Base-by-base conservation (phyloP, 1,140 invertebrate genomes). In the Achatina immaculata region DNA sequence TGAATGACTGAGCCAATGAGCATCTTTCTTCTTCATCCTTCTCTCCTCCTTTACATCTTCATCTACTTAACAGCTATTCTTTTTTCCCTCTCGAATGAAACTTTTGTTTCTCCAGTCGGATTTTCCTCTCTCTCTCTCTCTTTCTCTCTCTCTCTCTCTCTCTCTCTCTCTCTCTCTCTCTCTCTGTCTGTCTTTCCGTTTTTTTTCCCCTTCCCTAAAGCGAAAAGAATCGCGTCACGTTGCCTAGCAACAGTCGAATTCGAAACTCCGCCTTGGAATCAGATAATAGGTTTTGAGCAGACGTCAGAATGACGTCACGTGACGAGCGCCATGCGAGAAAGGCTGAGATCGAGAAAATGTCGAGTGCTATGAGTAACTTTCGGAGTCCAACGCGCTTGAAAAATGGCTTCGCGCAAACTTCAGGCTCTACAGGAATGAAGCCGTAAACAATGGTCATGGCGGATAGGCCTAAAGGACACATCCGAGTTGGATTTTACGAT, bases 401-500 rank as follows among this genome's bases (percentile, higher is more conserved):
- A 80, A 58, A 42, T 62, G 78, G 75, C 51, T 74, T 76, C 48
- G 45, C 43, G n/a, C 34, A 58, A 48, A 45, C n/a, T 58, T 73
- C 38, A 71, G 42, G 65, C 31, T 51, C 78, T 14, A 55, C 21
- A 36, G 69, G 76, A 69, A 62, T 48, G 24, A 68, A 40, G 62
- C 65, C 51, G 51, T 74, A 86, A 85, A 87, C 79, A 80, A 87
- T 89, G 86, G 86, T 89, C 84, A 89, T 89, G 88, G 88, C 88
- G 45, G 84, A 88, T 65, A 82, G 86, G 69, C 83, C 84, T 38
- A 88, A 88, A 81, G 82, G 83, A 78, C 88, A 85, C 69, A 95
- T 97, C 87, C 94, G 96, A 81, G 96, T 98, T 78, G 97, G 97
- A 84, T 97, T 98, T 92, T 98, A 98, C 91, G 96, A 98, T 91